Conservation (phyloP, 2,797 vertebrate genomes). For the Tokudaia tokunoshimensis region DNA sequence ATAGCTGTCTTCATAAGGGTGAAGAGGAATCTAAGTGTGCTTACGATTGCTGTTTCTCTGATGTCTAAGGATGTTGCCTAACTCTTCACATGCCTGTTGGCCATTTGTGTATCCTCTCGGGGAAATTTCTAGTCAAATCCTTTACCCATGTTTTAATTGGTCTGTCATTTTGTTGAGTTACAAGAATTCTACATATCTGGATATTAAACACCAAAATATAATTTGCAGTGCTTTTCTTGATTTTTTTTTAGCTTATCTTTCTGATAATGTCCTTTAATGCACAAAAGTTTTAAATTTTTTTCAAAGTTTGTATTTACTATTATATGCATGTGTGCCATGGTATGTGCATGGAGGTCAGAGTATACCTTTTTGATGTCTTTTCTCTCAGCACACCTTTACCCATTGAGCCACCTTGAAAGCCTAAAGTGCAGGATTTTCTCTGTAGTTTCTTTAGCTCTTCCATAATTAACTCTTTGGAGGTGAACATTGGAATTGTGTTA, state of each 20-base stretch:
- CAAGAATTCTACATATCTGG: neutral
- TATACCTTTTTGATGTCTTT: too few relatives aligned
- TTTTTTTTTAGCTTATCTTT: neutral
- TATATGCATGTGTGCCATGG: neutral
- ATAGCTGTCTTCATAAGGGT: neutral
- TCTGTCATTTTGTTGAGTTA: constrained; percentile 1
- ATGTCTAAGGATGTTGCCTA: constrained; percentile 3
- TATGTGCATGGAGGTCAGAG: neutral
- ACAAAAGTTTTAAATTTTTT: constrained; percentile 7
- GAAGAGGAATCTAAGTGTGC: neutral
- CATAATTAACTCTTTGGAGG: neutral
- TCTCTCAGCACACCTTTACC: neutral
- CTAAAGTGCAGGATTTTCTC: neutral
- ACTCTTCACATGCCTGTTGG: neutral
- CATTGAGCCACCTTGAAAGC: neutral
- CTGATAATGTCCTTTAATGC: neutral
- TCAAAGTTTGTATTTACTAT: neutral
- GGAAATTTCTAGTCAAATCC: neutral
- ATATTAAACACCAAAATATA: neutral
- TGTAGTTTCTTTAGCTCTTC: neutral
- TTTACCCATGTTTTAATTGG: neutral
- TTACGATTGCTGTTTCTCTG: neutral
- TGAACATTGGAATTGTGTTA: neutral
- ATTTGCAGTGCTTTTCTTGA: neutral
- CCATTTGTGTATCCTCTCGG: neutral